A percentile compares a stretch with the other conserved stretches of the same genome.
phyloP scores from a whole-genome alignment of 2,797 vertebrate genomes.

The Xenentodon cancila region DNA sequence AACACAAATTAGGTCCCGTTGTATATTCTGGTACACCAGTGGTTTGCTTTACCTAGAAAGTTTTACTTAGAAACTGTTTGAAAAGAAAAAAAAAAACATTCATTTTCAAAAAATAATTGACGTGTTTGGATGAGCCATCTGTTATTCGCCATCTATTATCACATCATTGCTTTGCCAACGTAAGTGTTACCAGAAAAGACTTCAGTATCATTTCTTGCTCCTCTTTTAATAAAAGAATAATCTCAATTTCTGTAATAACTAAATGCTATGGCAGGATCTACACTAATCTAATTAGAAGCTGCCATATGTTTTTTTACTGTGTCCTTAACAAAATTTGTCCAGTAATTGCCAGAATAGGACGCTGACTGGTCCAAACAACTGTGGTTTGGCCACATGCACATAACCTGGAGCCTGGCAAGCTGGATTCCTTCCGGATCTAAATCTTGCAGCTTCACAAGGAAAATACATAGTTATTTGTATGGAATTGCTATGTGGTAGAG shows the following conservation, averaged over 20 bases:
- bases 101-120: background rate
- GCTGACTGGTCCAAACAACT: constrained; percentile 7
- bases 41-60: no score
- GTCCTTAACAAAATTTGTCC: constrained; percentile 12
- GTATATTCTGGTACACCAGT: no score
- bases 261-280: constrained; percentile 1
- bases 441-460: constrained; percentile 19
- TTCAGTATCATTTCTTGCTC: background rate
- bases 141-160: background rate
- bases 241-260: background rate
- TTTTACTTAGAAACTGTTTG: background rate
- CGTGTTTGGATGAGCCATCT: background rate
- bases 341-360: constrained; percentile 12
- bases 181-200: background rate
- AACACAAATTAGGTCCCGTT: no score
- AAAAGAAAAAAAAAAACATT: background rate
- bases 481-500: constrained; percentile 4
- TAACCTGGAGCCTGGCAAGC: background rate
- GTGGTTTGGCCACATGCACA: background rate
- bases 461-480: constrained; percentile 15
- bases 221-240: constrained; percentile 4
- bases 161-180: background rate
- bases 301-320: constrained; percentile 7
- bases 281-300: constrained; percentile 14
- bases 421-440: no score